Conservation (phyloP, 1,140 invertebrate species). For the Lasioglossum albipes region DNA sequence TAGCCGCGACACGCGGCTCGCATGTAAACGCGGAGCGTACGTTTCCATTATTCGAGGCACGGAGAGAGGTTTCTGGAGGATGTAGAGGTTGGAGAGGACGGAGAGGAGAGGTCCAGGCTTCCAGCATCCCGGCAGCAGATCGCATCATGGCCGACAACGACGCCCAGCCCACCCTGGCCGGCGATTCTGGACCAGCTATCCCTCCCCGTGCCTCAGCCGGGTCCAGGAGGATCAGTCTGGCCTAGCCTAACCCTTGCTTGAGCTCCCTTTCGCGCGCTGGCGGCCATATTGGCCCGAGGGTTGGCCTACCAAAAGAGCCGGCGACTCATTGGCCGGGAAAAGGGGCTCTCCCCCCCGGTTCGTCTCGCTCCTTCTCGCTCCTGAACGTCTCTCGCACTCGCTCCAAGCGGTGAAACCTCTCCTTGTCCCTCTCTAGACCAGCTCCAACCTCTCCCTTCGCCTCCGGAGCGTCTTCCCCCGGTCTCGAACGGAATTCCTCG, state of each 20-base stretch:
- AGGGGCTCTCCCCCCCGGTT: slow-evolving; percentile 16
- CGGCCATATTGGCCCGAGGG: slow-evolving; percentile 78
- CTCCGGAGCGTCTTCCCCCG: background rate
- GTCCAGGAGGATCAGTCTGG: slow-evolving; percentile 69
- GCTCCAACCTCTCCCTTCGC: background rate
- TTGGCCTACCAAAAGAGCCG: slow-evolving; percentile 77
- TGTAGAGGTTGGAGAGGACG: slow-evolving; percentile 4
- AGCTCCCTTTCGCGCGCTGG: slow-evolving; percentile 74
- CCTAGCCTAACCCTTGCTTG: slow-evolving; percentile 73
- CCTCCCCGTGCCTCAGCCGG: slow-evolving; percentile 39
- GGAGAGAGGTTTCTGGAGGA: slow-evolving; percentile 44
- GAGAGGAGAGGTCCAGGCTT: slow-evolving; percentile 31
- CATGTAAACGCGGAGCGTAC: slow-evolving; percentile 33
- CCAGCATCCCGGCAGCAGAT: slow-evolving; percentile 66
- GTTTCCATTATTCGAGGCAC: slow-evolving; percentile 54
- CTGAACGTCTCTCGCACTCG: slow-evolving; percentile 31
- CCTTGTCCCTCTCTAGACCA: background rate
- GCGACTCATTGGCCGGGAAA: slow-evolving; percentile 75
- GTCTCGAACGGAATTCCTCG: background rate
- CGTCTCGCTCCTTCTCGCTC: slow-evolving; percentile 7
- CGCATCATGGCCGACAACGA: slow-evolving; percentile 77
- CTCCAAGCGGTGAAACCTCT: slow-evolving; percentile 22
- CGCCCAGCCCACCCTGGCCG: slow-evolving; percentile 61
- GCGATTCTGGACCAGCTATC: slow-evolving; percentile 43
- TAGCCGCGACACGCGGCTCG: slow-evolving; percentile 22